These are phyloP conservation scores for Gadopsis marmoratus DNA, from an alignment of 2,797 vertebrate species.

Conservation along the genomic window DNA sequence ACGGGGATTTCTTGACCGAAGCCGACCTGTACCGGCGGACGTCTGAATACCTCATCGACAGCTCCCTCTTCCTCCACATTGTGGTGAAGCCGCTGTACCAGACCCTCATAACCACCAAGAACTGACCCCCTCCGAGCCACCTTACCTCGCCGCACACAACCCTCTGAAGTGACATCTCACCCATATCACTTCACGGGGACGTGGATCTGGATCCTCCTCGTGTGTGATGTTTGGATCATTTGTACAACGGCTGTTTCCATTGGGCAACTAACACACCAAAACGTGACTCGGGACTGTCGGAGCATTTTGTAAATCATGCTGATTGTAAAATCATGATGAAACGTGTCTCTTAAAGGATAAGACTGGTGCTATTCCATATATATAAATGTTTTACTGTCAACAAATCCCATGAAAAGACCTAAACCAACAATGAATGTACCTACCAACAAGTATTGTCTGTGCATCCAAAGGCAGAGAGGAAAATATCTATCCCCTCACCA, in stretches of 20 bases:
- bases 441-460: background rate
- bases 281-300: background rate
- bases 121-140: slow-evolving; percentile 73
- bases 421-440: background rate
- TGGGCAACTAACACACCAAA: slow-evolving; percentile 14
- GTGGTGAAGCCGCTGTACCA: slow-evolving; percentile 95
- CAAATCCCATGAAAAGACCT: background rate
- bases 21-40: slow-evolving; percentile 90
- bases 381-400: background rate
- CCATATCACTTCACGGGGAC: slow-evolving; percentile 42
- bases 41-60: slow-evolving; percentile 92
- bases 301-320: background rate
- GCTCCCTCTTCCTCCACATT: slow-evolving; percentile 92
- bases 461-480: background rate
- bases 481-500: background rate
- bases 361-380: background rate
- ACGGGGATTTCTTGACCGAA: slow-evolving; percentile 88
- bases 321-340: background rate
- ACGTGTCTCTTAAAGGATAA: background rate
- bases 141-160: slow-evolving; percentile 1
- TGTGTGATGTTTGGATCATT: slow-evolving; percentile 25
- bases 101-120: slow-evolving; percentile 89
- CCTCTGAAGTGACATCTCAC: slow-evolving; percentile 23
- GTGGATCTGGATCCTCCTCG: slow-evolving; percentile 17
- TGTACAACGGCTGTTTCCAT: slow-evolving; percentile 16